phyloP scores from a whole-genome alignment of 2,888 invertebrate species.

The Sinodicranocentrus sp. region DNA sequence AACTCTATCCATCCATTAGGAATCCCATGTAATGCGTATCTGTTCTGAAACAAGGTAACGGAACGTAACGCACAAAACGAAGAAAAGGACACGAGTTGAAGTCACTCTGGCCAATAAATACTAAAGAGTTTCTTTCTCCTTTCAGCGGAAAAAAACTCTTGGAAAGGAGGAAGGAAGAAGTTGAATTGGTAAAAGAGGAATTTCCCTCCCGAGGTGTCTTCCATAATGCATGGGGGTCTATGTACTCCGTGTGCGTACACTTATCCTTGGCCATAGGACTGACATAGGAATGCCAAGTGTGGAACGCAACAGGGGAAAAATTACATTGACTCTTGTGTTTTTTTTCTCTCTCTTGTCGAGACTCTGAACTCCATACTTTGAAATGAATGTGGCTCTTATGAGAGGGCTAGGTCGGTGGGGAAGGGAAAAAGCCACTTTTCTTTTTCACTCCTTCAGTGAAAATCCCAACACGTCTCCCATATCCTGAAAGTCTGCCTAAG shows the following conservation, averaged over 20 bases:
- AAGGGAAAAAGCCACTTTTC: constrained; percentile 69
- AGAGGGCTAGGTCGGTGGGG: constrained; percentile 58
- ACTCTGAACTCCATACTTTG: constrained; percentile 18
- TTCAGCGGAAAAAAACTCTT: background rate
- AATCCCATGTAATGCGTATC: background rate
- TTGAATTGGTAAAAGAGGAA: too few relatives aligned
- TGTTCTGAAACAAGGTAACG: too few relatives aligned
- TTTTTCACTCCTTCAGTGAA: constrained; percentile 67
- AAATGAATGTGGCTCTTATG: constrained; percentile 51
- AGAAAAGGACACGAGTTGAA: too few relatives aligned
- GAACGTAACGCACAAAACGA: too few relatives aligned
- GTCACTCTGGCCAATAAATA: constrained; percentile 34
- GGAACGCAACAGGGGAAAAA: constrained; percentile 72
- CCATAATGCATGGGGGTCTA: background rate
- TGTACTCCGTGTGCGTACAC: background rate
- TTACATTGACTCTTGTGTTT: constrained; percentile 57
- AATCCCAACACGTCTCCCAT: constrained; percentile 68
- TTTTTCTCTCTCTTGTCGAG: constrained; percentile 4
- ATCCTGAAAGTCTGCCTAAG: too few relatives aligned
- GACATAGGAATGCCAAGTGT: constrained; percentile 40
- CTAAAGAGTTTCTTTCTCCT: too few relatives aligned
- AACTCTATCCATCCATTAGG: background rate
- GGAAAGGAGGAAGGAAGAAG: constrained; percentile 15
- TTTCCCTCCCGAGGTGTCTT: background rate
- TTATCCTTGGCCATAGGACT: background rate